Evolutionary conservation across 2,113 vertebrate species (phyloP), one percentile per base, ranked within the genome.

Genomic region (Larimichthys polyactis): DNA sequence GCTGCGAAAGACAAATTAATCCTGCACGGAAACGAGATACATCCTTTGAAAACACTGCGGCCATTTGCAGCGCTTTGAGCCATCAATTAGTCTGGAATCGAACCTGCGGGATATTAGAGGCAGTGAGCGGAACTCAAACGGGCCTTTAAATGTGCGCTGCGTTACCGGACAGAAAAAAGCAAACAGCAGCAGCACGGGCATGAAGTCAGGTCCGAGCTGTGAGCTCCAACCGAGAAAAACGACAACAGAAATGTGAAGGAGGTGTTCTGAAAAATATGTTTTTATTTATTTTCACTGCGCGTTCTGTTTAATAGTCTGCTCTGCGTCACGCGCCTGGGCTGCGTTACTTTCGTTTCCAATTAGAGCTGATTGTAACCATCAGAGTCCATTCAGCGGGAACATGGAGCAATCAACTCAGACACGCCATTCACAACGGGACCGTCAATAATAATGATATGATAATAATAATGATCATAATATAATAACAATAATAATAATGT

Each of bases 1-100:
- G 87, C 55, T 43, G 19, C 55, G 84, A 89, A 89, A 90, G 88
- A 94, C 82, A 89, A 91, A 94, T 93, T 87, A 92, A 87, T 89
- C 55, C 46, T 79, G 11, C 71, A 78, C 82, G 77, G 86, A 92
- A 93, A 93, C 89, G 82, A 89, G 90, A 93, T 88, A 85, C 89
- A 83, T 89, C 90, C 89, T 92, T 79, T 90, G 15, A 87, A 90
- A 91, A 87, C 79, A 87, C 36, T 36, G 36, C 36, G 87, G 71
- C 74, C 79, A 85, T 91, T 89, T 86, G 72, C n/a, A 51, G 27
- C 71, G 32, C 49, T 62, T 16, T 48, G 76, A 51, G 24, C 51
- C 82, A 3, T 40, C 60, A 32, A 22, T 22, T 27, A 19, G n/a
- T 17, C 48, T 49, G 27, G 51, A 54, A n/a, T 55, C 43, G 27